Base-by-base conservation (phyloP, 2,797 vertebrate genomes). In the Chaetodon trifasciatus region DNA sequence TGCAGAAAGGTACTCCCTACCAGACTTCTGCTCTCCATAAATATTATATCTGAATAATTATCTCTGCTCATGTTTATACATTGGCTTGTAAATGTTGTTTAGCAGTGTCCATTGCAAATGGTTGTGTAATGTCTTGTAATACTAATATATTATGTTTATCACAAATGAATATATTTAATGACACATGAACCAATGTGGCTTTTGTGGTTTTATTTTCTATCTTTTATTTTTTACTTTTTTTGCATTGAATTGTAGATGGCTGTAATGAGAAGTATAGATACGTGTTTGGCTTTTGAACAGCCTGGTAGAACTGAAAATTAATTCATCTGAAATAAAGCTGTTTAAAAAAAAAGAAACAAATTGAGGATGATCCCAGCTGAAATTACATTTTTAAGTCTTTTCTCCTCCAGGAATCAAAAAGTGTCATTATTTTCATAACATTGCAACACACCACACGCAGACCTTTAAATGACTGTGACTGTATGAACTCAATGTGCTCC, bases 141-240 rank as follows among this genome's bases (percentile, higher is more conserved):
- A 99, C 98, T 99, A 99, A 99, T 99, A 99, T 99, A 99, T 99
- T 97, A 97, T 97, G 97, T 97, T 97, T 97, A 98, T 98, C 97
- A 97, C 97, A 98, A 98, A 98, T 97, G 97, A 98, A 99, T 98
- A 98, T 99, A 99, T 99, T 99, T 99, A 99, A 99, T 98, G 97
- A 97, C 96, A 96, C 92, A 94, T 96, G 95, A 95, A 95, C 95
- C 95, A 89, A 95, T 96, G 96, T 97, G 96, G 95, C 95, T 97
- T 97, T 96, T 95, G 92, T 96, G 96, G 88, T 92, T 93, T 93
- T 90, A 91, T 91, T 81, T 78, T 86, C 71, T 49, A 74, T 74
- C 60, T 83, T 23, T 82, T 95, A 53, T 92, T 94, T 88, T 88
- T 85, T 89, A 89, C 79, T 84, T 82, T 83, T 83, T 88, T 87